These are phyloP conservation scores for Sebastes matsubarae DNA, from an alignment of 2,797 vertebrate genomes.

Conservation along the genomic window DNA sequence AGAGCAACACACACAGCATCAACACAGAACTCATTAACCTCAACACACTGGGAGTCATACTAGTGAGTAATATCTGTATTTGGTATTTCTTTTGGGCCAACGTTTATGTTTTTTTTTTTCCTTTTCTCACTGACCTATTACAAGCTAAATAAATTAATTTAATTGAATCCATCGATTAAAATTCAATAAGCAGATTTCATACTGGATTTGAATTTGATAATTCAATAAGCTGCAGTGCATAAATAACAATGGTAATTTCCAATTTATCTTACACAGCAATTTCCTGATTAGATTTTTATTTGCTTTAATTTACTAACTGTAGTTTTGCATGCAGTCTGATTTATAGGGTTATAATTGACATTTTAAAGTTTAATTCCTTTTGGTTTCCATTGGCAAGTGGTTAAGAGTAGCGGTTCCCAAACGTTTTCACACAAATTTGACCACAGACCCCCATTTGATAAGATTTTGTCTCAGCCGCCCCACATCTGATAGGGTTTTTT, in stretches of 20 bases:
- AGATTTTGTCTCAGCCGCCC: too few species aligned
- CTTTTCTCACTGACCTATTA: background rate
- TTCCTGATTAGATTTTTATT: background rate
- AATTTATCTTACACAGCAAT: background rate
- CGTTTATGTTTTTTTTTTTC: too few species aligned
- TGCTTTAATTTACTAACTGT: background rate
- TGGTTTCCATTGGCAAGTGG: background rate
- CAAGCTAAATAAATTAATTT: background rate
- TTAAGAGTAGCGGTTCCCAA: too few species aligned
- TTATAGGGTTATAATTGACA: background rate
- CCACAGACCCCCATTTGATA: too few species aligned
- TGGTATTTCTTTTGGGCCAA: background rate
- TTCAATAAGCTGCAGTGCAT: background rate
- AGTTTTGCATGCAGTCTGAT: background rate
- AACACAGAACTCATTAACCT: slow-evolving; percentile 95
- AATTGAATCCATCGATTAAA: background rate
- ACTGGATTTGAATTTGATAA: background rate
- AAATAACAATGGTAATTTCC: background rate
- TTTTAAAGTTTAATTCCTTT: background rate
- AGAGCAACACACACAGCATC: slow-evolving; percentile 92
- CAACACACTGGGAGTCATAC: slow-evolving; percentile 95
- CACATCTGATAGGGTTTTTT: too few species aligned
- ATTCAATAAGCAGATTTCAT: background rate
- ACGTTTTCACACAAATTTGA: too few species aligned
- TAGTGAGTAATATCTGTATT: slow-evolving; percentile 83